These are phyloP conservation scores for Ceyx melanurus DNA, from an alignment of 2,113 vertebrate species.

Conservation along the genomic window DNA sequence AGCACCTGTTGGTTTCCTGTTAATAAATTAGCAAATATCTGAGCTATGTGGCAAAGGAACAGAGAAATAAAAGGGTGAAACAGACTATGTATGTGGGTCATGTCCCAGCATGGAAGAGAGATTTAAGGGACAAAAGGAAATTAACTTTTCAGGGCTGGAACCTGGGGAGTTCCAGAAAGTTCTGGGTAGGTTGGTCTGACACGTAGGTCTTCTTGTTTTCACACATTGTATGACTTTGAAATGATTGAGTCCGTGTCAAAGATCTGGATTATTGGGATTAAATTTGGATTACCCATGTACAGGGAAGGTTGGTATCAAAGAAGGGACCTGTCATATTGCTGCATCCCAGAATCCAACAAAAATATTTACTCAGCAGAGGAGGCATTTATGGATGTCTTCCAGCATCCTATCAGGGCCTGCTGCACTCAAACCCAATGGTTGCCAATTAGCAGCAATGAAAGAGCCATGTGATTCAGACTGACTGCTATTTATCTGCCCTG, in stretches of 20 bases:
- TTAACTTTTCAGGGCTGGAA: constrained; percentile 3
- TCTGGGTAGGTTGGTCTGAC: not conserved
- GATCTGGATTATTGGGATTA: constrained; percentile 5
- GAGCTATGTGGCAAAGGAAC: not conserved
- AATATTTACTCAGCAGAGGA: constrained; percentile 19
- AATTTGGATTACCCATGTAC: not conserved
- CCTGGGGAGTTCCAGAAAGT: not conserved
- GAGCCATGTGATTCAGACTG: not conserved
- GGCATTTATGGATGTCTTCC: not conserved
- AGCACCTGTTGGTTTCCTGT: constrained; percentile 42
- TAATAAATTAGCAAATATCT: constrained; percentile 26
- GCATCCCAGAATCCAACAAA: not conserved
- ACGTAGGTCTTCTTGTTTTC: not conserved
- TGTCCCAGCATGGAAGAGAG: constrained; percentile 14
- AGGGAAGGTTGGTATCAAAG: not conserved
- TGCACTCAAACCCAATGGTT: not conserved
- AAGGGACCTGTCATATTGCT: not conserved
- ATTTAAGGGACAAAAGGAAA: constrained; percentile 11
- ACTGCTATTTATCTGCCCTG: not conserved
- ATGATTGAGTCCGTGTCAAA: not conserved
- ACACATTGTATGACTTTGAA: not conserved
- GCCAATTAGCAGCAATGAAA: not conserved
- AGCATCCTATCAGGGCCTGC: not conserved
- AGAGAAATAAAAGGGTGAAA: constrained; percentile 42
- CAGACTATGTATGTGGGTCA: not conserved